A percentile compares a stretch with the other conserved stretches of the same genome.
Evolutionary conservation across 2,797 vertebrate genomes (phyloP).

Genomic region (Ctenosaura bakeri): DNA sequence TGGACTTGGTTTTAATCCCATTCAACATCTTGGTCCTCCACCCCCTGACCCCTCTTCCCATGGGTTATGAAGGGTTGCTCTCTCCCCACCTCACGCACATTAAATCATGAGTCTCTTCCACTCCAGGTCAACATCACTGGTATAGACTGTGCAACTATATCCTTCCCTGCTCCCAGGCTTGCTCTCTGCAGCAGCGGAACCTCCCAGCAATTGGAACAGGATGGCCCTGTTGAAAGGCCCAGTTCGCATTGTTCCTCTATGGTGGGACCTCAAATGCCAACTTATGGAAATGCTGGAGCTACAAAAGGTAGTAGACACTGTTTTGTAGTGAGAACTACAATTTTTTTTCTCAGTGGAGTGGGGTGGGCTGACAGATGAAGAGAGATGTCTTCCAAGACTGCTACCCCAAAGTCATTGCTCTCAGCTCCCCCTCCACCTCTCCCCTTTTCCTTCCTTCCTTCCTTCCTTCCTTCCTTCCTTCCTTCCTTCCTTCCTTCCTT

Average conservation of each 20-base stretch:
- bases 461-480: background rate
- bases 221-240: constrained; percentile 1
- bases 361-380: background rate
- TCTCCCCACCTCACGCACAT: no score
- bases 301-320: background rate
- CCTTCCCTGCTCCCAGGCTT: no score
- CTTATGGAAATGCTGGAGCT: background rate
- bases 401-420: background rate
- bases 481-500: no score
- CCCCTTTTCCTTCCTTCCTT: no score
- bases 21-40: background rate
- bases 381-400: background rate
- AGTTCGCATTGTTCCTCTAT: background rate
- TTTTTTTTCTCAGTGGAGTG: background rate
- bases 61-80: background rate
- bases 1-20: background rate
- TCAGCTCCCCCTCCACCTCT: no score
- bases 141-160: no score
- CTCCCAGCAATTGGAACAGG: fast-evolving
- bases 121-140: background rate
- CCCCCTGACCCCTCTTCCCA: background rate
- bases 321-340: background rate
- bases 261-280: constrained; percentile 8
- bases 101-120: no score
- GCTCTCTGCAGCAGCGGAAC: no score